Evolutionary conservation across 1,140 invertebrate genomes (phyloP).

Genomic region (Achatina immaculata): DNA sequence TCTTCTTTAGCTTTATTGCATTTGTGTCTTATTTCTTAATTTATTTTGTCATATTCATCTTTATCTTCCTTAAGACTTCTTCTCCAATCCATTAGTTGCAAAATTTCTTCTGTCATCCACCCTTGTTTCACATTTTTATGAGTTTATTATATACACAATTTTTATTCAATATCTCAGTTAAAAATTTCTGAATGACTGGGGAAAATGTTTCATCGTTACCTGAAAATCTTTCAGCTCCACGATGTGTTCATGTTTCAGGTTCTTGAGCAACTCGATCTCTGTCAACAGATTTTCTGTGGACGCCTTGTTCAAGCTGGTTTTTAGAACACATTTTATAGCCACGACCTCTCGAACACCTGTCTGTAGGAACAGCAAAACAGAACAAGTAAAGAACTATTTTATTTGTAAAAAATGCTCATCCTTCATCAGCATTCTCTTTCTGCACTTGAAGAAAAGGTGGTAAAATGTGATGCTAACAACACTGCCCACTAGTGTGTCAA

Average conservation of each 20-base stretch:
- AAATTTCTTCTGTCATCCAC: too few relatives aligned
- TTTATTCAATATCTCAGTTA: not conserved
- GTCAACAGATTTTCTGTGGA: conserved; percentile 86
- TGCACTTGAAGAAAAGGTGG: not conserved
- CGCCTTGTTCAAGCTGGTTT: conserved; percentile 80
- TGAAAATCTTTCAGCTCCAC: conserved; percentile 88
- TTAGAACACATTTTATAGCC: conserved; percentile 88
- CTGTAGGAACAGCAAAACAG: conserved; percentile 73
- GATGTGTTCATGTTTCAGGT: conserved; percentile 85
- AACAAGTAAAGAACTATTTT: not conserved
- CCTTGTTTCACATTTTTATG: too few relatives aligned
- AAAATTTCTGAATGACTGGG: not conserved
- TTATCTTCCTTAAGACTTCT: too few relatives aligned
- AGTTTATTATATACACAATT: too few relatives aligned
- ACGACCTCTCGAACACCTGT: conserved; percentile 77
- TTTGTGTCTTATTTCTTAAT: too few relatives aligned
- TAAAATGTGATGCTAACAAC: not conserved
- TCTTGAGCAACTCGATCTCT: conserved; percentile 88
- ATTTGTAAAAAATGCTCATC: not conserved
- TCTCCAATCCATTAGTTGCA: too few relatives aligned
- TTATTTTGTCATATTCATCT: too few relatives aligned
- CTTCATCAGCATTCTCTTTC: not conserved
- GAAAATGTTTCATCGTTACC: conserved; percentile 47
- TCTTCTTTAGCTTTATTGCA: too few relatives aligned
- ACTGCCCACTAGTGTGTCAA: too few relatives aligned